Base-by-base conservation (phyloP, 1,140 invertebrate species). In the Drosophila auraria region DNA sequence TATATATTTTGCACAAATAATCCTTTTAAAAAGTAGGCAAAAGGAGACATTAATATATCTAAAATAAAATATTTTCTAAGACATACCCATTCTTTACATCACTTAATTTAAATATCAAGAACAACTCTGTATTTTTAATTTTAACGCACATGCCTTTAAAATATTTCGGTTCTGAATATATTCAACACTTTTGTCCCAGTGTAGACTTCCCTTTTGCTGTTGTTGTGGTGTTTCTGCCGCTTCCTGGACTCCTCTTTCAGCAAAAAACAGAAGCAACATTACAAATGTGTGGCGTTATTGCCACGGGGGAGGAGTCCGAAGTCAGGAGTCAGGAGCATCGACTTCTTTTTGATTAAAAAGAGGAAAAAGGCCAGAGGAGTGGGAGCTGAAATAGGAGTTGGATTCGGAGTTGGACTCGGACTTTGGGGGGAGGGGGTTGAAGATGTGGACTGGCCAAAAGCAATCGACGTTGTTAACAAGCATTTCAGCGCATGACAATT, bases 401-500 rank as follows among this genome's bases (percentile, higher is more conserved):
- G 49, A 84, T 61, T 44, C 53, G 27, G 12, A 51, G 61, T 42
- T 69, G 53, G 70, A 60, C 50, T 27, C n/a, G 42, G 17, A 42
- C 17, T 20, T 27, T 33, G 47, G 25, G 17, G 15, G 14, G 51
- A 3, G 17, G 64, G 27, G 8, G 47, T 7, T 33, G 14, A 11
- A 38, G 9, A 2, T 50, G 36, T 40, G 45, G 27, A 73, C 27
- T 70, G 62, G 30, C 70, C 54, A 87, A 90, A 87, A 84, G 84
- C 84, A 89, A 89, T 89, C 84, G 86, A 76, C 69, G 87, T 90
- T 91, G 87, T 90, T 90, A 90, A 90, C 86, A 90, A 90, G 86
- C 87, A 91, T 90, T 90, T 90, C 86, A 90, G 86, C 86, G 86
- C 86, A 90, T 90, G 86, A 90, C 86, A 90, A 91, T 90, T 90